Evolutionary conservation across 2,888 invertebrate genomes (phyloP).

Genomic region (Dyspetes luteomarginatus): DNA sequence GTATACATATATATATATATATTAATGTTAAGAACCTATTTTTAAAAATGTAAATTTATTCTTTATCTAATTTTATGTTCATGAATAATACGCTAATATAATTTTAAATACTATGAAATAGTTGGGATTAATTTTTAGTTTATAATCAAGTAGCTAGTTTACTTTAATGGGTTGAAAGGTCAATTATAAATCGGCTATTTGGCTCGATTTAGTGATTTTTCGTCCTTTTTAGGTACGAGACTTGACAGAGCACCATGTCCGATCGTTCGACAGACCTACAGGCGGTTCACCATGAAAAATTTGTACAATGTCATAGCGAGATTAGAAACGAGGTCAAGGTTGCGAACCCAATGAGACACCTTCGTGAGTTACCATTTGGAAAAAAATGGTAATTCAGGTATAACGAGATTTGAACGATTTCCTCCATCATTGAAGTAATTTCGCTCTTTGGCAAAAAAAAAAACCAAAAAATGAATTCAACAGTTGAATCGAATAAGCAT

Average conservation of each 20-base stretch:
- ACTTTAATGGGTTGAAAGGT: constrained; percentile 47
- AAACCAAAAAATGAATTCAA: constrained; percentile 14
- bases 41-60: no score
- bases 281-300: constrained; percentile 61
- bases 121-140: neutral
- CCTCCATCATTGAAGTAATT: constrained; percentile 4
- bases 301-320: constrained; percentile 60
- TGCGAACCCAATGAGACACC: constrained; percentile 33
- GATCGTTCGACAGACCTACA: constrained; percentile 50
- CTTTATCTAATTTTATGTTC: no score
- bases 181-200: constrained; percentile 34
- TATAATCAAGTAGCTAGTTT: neutral
- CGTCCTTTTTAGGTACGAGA: constrained; percentile 57
- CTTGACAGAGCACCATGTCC: constrained; percentile 58
- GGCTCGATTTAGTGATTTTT: constrained; percentile 55
- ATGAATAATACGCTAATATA: no score
- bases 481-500: constrained; percentile 46
- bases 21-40: no score
- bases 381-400: constrained; percentile 54
- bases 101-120: no score
- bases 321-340: constrained; percentile 56
- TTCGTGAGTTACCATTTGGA: constrained; percentile 19
- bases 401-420: constrained; percentile 19
- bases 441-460: constrained; percentile 27
- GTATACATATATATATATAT: no score